These are phyloP conservation scores for Aradophagus sp. DNA, from an alignment of 1,140 invertebrate genomes.

Conservation along the genomic window DNA sequence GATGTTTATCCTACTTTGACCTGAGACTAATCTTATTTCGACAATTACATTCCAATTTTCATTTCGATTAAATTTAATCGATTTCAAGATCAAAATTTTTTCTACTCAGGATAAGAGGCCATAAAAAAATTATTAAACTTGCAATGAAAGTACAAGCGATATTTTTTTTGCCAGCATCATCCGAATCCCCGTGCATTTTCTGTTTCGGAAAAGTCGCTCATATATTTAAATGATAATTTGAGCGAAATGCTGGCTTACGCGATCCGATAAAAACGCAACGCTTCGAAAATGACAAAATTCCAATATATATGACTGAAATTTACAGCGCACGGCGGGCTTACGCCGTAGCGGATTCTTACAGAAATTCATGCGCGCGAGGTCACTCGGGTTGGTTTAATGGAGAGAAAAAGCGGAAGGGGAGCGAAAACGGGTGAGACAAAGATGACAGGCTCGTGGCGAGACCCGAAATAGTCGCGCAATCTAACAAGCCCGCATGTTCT, in stretches of 20 bases:
- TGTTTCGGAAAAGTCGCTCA: too few species aligned
- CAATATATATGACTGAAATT: constrained; percentile 41
- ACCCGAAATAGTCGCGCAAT: constrained; percentile 32
- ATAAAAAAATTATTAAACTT: too few species aligned
- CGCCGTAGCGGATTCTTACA: constrained; percentile 29
- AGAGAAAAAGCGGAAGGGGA: not conserved
- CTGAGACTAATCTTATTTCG: too few species aligned
- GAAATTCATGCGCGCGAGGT: constrained; percentile 41
- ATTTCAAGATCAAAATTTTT: too few species aligned
- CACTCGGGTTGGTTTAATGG: constrained; percentile 27
- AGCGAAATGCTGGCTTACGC: constrained; percentile 19
- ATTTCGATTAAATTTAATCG: too few species aligned
- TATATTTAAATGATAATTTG: constrained; percentile 31
- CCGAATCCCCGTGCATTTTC: too few species aligned
- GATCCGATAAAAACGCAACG: constrained; percentile 45
- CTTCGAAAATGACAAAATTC: constrained; percentile 48
- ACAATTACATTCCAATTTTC: too few species aligned
- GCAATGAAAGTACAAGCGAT: too few species aligned
- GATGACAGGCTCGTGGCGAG: constrained; percentile 16
- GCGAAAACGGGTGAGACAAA: constrained; percentile 1
- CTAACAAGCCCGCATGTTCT: constrained; percentile 35
- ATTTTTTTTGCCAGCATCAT: too few species aligned
- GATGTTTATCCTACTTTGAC: too few species aligned
- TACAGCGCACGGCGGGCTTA: constrained; percentile 19
- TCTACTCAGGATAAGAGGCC: too few species aligned